These are phyloP conservation scores for Argyrosomus japonicus DNA, from an alignment of 2,113 vertebrate genomes.

Conservation along the genomic window DNA sequence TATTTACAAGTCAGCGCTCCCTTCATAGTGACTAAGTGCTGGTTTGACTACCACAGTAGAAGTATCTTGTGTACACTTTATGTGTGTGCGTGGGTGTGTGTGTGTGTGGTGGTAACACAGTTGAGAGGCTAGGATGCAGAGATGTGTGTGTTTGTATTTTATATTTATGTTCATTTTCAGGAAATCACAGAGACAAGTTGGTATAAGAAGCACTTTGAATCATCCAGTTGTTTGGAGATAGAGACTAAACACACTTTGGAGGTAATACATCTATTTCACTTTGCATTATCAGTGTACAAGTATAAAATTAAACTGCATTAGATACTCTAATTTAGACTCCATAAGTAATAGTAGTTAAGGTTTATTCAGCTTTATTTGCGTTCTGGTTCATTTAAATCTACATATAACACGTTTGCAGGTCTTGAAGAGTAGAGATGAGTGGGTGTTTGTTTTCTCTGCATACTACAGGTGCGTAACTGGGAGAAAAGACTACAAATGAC, in stretches of 20 bases:
- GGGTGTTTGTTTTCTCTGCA: neutral
- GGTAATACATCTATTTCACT: conserved; percentile 56
- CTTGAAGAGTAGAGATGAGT: neutral
- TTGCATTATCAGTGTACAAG: neutral
- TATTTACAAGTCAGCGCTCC: conserved; percentile 56
- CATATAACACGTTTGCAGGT: no score
- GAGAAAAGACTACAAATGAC: conserved; percentile 77
- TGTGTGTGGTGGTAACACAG: neutral
- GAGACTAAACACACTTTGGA: conserved; percentile 70
- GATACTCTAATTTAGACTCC: no score
- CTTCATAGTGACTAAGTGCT: conserved; percentile 27
- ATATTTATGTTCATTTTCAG: conserved; percentile 55
- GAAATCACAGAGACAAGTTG: conserved; percentile 78
- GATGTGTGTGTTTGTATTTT: neutral
- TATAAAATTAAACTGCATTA: neutral
- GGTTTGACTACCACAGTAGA: conserved; percentile 23
- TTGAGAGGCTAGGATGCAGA: neutral
- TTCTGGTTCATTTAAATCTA: neutral
- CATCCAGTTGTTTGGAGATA: conserved; percentile 59
- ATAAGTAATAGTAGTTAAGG: no score
- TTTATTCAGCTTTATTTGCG: neutral
- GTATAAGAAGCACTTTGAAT: conserved; percentile 75
- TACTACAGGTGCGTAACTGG: conserved; percentile 74
- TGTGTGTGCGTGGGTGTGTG: no score
- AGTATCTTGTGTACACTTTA: neutral